A percentile compares a stretch with the other conserved stretches of the same genome.
Conservation (phyloP, 2,888 invertebrate genomes). For the Eupithecia dodoneata region DNA sequence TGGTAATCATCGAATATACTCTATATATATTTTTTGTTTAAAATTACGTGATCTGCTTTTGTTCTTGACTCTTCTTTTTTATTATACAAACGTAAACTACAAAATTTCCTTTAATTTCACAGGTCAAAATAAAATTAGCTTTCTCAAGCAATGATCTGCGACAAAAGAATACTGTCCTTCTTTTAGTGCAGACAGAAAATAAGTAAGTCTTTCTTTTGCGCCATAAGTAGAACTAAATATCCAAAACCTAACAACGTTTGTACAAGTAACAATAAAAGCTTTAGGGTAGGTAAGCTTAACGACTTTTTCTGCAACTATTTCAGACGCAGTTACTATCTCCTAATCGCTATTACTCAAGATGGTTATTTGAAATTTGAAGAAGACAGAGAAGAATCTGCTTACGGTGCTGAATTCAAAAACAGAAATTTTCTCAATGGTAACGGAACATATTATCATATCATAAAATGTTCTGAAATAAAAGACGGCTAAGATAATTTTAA, state of each 20-base stretch:
- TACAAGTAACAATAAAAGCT: not conserved
- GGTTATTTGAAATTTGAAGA: slow-evolving; percentile 94
- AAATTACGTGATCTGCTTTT: not conserved
- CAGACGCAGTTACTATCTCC: slow-evolving; percentile 92
- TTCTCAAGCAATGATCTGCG: slow-evolving; percentile 93
- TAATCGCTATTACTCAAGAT: slow-evolving; percentile 92
- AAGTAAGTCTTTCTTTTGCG: slow-evolving; percentile 80
- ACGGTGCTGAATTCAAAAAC: slow-evolving; percentile 89
- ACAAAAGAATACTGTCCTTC: slow-evolving; percentile 90
- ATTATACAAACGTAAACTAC: not conserved
- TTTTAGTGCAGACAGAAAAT: slow-evolving; percentile 92
- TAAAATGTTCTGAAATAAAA: not conserved
- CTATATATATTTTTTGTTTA: not conserved
- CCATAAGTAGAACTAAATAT: not conserved
- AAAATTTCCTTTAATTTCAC: slow-evolving; percentile 47
- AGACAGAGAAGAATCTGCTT: slow-evolving; percentile 90
- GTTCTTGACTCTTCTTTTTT: not conserved
- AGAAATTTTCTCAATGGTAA: slow-evolving; percentile 93
- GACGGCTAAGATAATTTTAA: not conserved
- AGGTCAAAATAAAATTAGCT: slow-evolving; percentile 93
- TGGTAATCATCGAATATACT: slow-evolving; percentile 52
- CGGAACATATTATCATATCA: slow-evolving; percentile 38
- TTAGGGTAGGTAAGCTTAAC: not conserved
- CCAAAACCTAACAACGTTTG: not conserved
- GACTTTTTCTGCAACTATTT: slow-evolving; percentile 39